These are phyloP conservation scores for Sebastes glaucus DNA, from an alignment of 2,797 vertebrate genomes.

Conservation along the genomic window DNA sequence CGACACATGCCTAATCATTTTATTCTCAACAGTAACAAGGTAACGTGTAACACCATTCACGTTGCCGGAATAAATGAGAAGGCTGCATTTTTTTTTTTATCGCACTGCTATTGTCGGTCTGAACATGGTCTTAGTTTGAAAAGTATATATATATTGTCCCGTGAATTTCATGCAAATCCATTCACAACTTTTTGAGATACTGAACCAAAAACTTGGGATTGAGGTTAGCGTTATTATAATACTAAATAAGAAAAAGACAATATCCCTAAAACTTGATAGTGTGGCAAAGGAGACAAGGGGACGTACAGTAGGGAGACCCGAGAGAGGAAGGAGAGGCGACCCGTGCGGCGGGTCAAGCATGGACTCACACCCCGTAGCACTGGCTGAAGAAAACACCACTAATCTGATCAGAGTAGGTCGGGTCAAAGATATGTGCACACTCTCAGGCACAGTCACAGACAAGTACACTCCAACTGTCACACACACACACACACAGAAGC, in stretches of 20 bases:
- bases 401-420: constrained; percentile 65
- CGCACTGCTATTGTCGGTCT: not conserved
- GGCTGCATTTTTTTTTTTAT: not conserved
- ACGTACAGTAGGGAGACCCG: not conserved
- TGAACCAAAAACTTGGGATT: not conserved
- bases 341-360: constrained; percentile 49
- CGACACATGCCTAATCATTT: not conserved
- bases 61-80: not conserved
- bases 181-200: not conserved
- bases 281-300: not conserved
- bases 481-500: constrained; percentile 24
- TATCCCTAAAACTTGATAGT: not conserved
- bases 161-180: not conserved
- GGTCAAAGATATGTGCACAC: constrained; percentile 42
- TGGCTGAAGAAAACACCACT: constrained; percentile 50
- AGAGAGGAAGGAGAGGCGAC: constrained; percentile 21
- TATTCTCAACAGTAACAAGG: not conserved
- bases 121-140: not conserved
- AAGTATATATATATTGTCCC: not conserved
- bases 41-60: not conserved
- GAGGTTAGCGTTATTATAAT: not conserved
- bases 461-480: constrained; percentile 9
- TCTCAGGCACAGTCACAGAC: constrained; percentile 36
- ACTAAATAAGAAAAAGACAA: not conserved
- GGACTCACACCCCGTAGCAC: constrained; percentile 43